Percentiles rank a stretch among this genome's conserved stretches.
These are phyloP conservation scores for Condylostylus longicornis DNA, from an alignment of 1,140 invertebrate genomes.

Conservation along the genomic window DNA sequence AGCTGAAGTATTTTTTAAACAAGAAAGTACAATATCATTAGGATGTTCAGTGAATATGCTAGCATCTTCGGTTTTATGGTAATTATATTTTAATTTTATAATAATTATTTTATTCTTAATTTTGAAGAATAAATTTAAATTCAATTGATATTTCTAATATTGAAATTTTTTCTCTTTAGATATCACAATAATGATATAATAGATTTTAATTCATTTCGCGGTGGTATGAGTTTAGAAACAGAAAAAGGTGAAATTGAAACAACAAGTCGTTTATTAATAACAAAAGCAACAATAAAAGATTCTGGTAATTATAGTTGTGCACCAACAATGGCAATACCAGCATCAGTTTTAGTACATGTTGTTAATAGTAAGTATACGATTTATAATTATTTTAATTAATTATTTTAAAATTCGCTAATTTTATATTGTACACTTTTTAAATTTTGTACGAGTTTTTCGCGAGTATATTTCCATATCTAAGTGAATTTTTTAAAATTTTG, in stretches of 20 bases:
- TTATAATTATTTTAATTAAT: too few relatives aligned
- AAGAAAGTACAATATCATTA: conserved; percentile 76
- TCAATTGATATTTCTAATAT: too few relatives aligned
- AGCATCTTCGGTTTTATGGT: conserved; percentile 41
- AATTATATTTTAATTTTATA: too few relatives aligned
- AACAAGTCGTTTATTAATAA: conserved; percentile 75
- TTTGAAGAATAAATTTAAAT: neutral
- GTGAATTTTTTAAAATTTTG: too few relatives aligned
- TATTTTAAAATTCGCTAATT: too few relatives aligned
- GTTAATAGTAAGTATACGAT: conserved; percentile 69
- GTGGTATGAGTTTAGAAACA: conserved; percentile 77
- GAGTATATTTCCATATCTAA: too few relatives aligned
- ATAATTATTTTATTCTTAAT: neutral
- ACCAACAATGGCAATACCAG: conserved; percentile 72
- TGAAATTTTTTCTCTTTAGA: conserved; percentile 26
- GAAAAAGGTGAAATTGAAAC: conserved; percentile 78
- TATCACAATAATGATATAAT: conserved; percentile 65
- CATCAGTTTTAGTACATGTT: conserved; percentile 74
- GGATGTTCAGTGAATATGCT: conserved; percentile 77
- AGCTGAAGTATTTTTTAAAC: conserved; percentile 78
- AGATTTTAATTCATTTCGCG: conserved; percentile 74
- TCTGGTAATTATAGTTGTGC: conserved; percentile 81
- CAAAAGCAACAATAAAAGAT: conserved; percentile 67
- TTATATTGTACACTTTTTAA: too few relatives aligned
- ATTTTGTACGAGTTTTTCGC: too few relatives aligned